A percentile compares a stretch with the other conserved stretches of the same genome.
Conservation (phyloP, 2,888 invertebrate genomes). For the Sturmia bella region DNA sequence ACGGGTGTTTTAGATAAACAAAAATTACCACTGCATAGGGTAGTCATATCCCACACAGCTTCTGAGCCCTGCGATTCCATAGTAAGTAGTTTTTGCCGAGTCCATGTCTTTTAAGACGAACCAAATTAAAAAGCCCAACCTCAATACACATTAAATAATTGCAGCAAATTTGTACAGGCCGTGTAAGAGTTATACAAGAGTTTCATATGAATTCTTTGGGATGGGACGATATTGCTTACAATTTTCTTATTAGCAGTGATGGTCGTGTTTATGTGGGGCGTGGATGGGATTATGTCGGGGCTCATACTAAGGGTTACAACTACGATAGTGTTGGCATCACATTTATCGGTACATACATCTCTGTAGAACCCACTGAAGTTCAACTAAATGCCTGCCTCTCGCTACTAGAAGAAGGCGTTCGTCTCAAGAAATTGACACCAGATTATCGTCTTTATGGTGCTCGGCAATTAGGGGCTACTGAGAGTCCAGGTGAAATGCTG, state of each 20-base stretch:
- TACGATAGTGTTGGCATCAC: slow-evolving; percentile 86
- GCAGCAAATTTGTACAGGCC: slow-evolving; percentile 84
- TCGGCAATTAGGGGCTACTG: slow-evolving; percentile 85
- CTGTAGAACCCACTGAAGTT: slow-evolving; percentile 82
- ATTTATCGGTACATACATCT: slow-evolving; percentile 87
- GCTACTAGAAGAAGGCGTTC: slow-evolving; percentile 85
- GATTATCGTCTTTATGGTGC: slow-evolving; percentile 88
- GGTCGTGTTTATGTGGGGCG: slow-evolving; percentile 88
- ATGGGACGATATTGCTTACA: slow-evolving; percentile 89
- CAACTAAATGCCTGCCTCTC: slow-evolving; percentile 85
- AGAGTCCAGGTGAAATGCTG: slow-evolving; percentile 87
- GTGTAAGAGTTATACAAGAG: slow-evolving; percentile 82
- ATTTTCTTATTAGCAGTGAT: slow-evolving; percentile 90
- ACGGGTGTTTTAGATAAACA: slow-evolving; percentile 80
- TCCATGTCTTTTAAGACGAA: background rate
- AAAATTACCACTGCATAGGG: slow-evolving; percentile 83
- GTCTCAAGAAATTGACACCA: slow-evolving; percentile 83
- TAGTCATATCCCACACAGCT: slow-evolving; percentile 87
- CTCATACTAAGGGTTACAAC: slow-evolving; percentile 87
- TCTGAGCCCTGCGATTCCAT: slow-evolving; percentile 84
- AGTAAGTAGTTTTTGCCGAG: slow-evolving; percentile 77
- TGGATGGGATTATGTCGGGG: slow-evolving; percentile 88
- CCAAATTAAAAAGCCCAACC: background rate
- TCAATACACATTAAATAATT: slow-evolving; percentile 34
- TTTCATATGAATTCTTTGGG: slow-evolving; percentile 86